phyloP scores from a whole-genome alignment of 2,888 invertebrate genomes.

The Phymatocera aterrima region DNA sequence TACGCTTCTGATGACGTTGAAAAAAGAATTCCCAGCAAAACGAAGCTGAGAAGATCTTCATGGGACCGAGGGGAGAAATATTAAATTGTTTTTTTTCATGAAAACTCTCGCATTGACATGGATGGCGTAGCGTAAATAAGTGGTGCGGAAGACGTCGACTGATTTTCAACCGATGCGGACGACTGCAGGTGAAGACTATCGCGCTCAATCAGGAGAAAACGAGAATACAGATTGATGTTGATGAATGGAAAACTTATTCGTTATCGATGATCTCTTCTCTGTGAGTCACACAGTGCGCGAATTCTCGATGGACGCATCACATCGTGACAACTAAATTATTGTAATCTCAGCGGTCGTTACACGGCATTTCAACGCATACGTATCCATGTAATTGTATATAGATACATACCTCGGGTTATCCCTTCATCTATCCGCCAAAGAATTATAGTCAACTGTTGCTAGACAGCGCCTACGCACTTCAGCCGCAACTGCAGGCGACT shows the following conservation, averaged over 20 bases:
- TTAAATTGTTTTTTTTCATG: background rate
- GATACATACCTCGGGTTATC: slow-evolving; percentile 31
- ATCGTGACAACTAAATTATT: background rate
- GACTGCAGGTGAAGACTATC: background rate
- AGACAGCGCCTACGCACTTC: slow-evolving; percentile 39
- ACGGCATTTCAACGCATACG: slow-evolving; percentile 1
- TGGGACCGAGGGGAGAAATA: background rate
- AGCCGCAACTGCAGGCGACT: slow-evolving; percentile 18
- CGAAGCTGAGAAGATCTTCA: background rate
- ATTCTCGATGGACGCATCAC: background rate
- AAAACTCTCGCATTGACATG: slow-evolving; percentile 5
- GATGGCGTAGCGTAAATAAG: background rate
- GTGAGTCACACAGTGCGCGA: background rate
- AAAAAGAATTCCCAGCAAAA: background rate
- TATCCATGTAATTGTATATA: slow-evolving; percentile 24
- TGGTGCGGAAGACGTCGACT: slow-evolving; percentile 30
- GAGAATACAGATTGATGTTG: background rate
- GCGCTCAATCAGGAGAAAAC: background rate
- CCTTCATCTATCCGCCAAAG: slow-evolving; percentile 6
- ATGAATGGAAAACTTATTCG: background rate
- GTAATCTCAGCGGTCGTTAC: slow-evolving; percentile 22
- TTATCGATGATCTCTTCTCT: background rate
- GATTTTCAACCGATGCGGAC: slow-evolving; percentile 22
- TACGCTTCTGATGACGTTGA: background rate
- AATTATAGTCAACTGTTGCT: slow-evolving; percentile 27